phyloP scores from a whole-genome alignment of 2,113 vertebrate species.

The Ageneiosus marmoratus region DNA sequence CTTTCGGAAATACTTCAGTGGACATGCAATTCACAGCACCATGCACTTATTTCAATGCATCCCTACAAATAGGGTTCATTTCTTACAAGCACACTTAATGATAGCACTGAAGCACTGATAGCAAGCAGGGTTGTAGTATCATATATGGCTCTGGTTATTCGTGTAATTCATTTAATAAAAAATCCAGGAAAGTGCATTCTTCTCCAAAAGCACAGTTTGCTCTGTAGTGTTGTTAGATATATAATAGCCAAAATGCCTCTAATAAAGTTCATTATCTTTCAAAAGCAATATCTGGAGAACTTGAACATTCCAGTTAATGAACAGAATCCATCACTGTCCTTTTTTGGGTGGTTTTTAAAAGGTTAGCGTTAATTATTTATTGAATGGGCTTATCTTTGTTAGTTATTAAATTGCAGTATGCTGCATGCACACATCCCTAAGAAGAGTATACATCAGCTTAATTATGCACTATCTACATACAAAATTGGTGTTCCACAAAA shows the following conservation, averaged over 20 bases:
- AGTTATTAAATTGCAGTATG: slow-evolving; percentile 10
- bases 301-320: slow-evolving; percentile 9
- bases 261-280: slow-evolving; percentile 24
- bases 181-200: neutral
- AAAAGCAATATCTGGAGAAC: neutral
- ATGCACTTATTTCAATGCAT: neutral
- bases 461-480: slow-evolving; percentile 1
- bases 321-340: slow-evolving; percentile 8
- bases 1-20: neutral
- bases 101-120: neutral
- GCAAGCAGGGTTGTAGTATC: neutral
- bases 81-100: neutral
- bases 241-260: neutral
- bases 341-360: slow-evolving; percentile 24
- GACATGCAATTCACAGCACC: neutral
- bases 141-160: slow-evolving; percentile 1
- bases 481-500: neutral
- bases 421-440: neutral
- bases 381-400: slow-evolving; percentile 17
- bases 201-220: neutral
- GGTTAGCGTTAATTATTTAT: slow-evolving; percentile 22
- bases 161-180: neutral
- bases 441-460: neutral
- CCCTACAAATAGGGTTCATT: neutral
- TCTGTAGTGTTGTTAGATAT: neutral